phyloP scores from a whole-genome alignment of 2,888 invertebrate genomes.

The Lycia hirtaria region DNA sequence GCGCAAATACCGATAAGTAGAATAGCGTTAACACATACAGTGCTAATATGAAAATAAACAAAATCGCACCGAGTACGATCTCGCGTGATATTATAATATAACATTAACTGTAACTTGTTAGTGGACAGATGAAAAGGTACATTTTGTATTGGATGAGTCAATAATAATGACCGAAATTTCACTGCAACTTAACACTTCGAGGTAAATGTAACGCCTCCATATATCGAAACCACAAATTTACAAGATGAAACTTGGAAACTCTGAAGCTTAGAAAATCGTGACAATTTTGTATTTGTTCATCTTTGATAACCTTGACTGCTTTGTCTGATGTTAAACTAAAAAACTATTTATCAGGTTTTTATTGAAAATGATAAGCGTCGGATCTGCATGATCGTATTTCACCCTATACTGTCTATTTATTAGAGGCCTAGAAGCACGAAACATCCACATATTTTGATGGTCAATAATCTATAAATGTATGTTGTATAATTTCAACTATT shows the following conservation, averaged over 20 bases:
- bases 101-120: slow-evolving; percentile 75
- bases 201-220: slow-evolving; percentile 40
- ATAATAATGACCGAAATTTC: slow-evolving; percentile 72
- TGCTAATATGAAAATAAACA: slow-evolving; percentile 73
- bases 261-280: too few species aligned
- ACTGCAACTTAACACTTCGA: slow-evolving; percentile 56
- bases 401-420: too few species aligned
- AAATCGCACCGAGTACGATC: slow-evolving; percentile 57
- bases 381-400: too few species aligned
- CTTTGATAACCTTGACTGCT: too few species aligned
- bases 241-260: slow-evolving; percentile 2
- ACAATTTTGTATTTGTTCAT: too few species aligned
- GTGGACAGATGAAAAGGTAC: slow-evolving; percentile 66
- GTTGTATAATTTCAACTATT: too few species aligned
- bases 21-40: slow-evolving; percentile 70
- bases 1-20: slow-evolving; percentile 69
- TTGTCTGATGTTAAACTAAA: too few species aligned
- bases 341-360: too few species aligned
- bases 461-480: too few species aligned
- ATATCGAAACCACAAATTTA: slow-evolving; percentile 15
- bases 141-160: slow-evolving; percentile 58
- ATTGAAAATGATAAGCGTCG: too few species aligned
- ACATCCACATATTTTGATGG: too few species aligned
- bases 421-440: too few species aligned
- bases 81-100: slow-evolving; percentile 82